Percentiles rank a stretch among this genome's conserved stretches.
Conservation (phyloP, 2,797 vertebrate species). For the Anguilla marmorata region DNA sequence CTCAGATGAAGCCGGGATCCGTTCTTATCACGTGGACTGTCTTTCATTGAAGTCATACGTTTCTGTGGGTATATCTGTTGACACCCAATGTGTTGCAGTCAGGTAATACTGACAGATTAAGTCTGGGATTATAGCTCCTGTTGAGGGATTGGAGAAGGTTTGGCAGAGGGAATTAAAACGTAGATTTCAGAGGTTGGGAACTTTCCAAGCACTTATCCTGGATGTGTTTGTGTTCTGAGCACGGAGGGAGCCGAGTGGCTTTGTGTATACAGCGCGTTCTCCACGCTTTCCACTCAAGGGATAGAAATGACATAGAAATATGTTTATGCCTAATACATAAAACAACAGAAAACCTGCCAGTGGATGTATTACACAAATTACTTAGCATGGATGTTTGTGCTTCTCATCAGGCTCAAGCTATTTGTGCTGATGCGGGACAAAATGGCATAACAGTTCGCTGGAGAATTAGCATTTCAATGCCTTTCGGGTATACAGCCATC, state of each 20-base stretch:
- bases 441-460: background rate
- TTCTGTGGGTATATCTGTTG: too few relatives aligned
- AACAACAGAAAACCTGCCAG: background rate
- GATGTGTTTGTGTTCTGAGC: background rate
- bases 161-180: background rate
- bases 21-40: background rate
- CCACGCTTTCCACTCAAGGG: background rate
- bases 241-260: background rate
- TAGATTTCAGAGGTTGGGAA: background rate
- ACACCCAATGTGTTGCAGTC: background rate
- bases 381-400: background rate
- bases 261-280: background rate
- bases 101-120: background rate
- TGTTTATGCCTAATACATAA: background rate
- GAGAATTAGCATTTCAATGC: background rate
- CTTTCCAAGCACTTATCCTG: background rate
- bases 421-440: background rate
- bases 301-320: background rate
- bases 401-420: background rate
- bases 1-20: too few relatives aligned
- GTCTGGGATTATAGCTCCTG: background rate
- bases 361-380: background rate
- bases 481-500: background rate
- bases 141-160: background rate
- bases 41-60: background rate